Conservation (phyloP, 2,797 vertebrate genomes). For the Brotula barbata region DNA sequence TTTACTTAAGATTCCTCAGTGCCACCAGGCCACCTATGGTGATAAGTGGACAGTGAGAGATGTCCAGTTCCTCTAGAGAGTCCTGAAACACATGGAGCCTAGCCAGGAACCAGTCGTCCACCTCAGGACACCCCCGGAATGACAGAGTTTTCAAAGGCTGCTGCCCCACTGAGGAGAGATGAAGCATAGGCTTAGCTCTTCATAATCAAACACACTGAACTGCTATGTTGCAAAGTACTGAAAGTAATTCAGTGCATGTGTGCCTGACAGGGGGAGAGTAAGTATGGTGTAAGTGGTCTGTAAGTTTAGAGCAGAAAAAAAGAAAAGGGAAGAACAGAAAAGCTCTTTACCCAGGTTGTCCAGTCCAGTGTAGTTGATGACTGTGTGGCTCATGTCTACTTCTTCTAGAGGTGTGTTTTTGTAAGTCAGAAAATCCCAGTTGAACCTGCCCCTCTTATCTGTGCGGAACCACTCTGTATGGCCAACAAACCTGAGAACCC, state of each 20-base stretch:
- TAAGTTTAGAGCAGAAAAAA: neutral
- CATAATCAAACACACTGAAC: neutral
- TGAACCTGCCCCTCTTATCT: conserved; percentile 55
- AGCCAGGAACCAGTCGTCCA: conserved; percentile 88
- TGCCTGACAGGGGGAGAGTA: neutral
- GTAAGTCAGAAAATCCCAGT: conserved; percentile 65
- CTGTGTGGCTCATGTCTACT: conserved; percentile 79
- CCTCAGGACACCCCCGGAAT: conserved; percentile 78
- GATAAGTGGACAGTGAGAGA: conserved; percentile 83
- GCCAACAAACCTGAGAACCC: conserved; percentile 78
- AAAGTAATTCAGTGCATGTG: neutral
- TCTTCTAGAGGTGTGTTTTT: conserved; percentile 74
- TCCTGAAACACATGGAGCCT: conserved; percentile 78
- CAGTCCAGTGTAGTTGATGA: conserved; percentile 81
- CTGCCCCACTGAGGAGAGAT: conserved; percentile 71
- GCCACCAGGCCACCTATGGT: conserved; percentile 82
- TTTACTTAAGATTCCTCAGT: conserved; percentile 83
- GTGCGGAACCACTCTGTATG: conserved; percentile 77
- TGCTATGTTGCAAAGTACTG: neutral
- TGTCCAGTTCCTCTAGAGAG: conserved; percentile 80
- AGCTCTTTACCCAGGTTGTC: conserved; percentile 77
- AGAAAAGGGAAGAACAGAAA: neutral
- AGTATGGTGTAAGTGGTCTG: neutral
- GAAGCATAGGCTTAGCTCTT: neutral
- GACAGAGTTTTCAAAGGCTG: conserved; percentile 73